These are phyloP conservation scores for Netelia melanura DNA, from an alignment of 2,888 invertebrate species.

Conservation along the genomic window DNA sequence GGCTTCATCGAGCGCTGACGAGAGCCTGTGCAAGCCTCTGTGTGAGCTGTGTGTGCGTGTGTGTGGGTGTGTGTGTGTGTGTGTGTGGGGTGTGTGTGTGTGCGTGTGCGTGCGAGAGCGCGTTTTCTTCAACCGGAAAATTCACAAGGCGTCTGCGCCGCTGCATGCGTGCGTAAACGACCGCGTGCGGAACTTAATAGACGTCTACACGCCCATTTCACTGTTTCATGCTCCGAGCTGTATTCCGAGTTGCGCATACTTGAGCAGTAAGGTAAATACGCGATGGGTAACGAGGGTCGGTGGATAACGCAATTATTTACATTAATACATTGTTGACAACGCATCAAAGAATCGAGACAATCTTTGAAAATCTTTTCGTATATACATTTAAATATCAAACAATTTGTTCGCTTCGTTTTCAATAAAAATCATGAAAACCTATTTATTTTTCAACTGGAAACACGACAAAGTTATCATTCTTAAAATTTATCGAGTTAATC, in stretches of 20 bases:
- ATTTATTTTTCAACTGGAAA: no score
- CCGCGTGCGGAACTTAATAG: slow-evolving; percentile 24
- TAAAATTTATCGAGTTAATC: no score
- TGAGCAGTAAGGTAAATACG: background rate
- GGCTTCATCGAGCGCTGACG: slow-evolving; percentile 22
- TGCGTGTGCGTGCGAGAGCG: slow-evolving; percentile 57
- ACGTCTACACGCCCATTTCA: slow-evolving; percentile 27
- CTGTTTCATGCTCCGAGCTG: slow-evolving; percentile 17
- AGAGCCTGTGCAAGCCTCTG: background rate
- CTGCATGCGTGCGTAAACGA: slow-evolving; percentile 8
- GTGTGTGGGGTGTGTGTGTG: slow-evolving; percentile 38
- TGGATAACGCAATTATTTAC: background rate
- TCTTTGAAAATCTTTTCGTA: no score
- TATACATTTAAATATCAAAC: no score
- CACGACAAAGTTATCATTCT: no score
- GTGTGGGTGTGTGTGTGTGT: slow-evolving; percentile 52
- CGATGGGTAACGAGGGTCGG: background rate
- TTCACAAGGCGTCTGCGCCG: slow-evolving; percentile 62
- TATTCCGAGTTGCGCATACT: background rate
- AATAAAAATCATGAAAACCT: no score
- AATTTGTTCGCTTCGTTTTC: no score
- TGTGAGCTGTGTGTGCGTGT: background rate
- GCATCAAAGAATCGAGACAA: no score
- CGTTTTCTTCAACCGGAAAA: slow-evolving; percentile 81
- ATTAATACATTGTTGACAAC: background rate